Base-by-base conservation (phyloP, 2,888 invertebrate genomes). In the Neocrepidodera transversa region DNA sequence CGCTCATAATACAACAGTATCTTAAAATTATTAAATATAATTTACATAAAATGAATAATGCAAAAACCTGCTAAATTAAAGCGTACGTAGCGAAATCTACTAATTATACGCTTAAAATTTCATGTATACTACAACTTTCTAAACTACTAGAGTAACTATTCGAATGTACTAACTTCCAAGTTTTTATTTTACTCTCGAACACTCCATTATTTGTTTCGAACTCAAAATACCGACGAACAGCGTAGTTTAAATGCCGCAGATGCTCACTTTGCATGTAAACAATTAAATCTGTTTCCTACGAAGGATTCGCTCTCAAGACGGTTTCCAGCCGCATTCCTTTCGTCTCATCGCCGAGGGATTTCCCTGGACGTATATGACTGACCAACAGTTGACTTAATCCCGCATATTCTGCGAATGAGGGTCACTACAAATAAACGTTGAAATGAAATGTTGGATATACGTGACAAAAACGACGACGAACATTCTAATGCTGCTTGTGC, bases 241-340 rank as follows among this genome's bases (percentile, higher is more conserved):
- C 47, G 62, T 47, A 20, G 50, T 50, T 36, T 53, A 53, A 67
- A 70, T 72, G 58, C 71, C 69, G 47, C 68, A 69, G 62, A 72
- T 70, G 67, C 71, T 71, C 68, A 69, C 69, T 72, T 71, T 71
- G 71, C 70, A 71, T 71, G 57, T 71, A 68, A 72, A 76, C 74
- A 74, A 74, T 76, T 74, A 74, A 76, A 76, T 75, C 76, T 69
- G 71, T 70, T 74, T 66, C 65, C 65, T 76, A 72, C 73, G 71
- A 74, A 71, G 66, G 57, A 60, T 50, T 70, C 67, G 68, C 69
- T 68, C 69, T 70, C 69, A 70, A 71, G 71, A 71, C 66, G 67
- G 68, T 66, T 17, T 26, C 16, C 47, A 35, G 13, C 43, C 53
- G 14, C 43, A 53, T 53, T 53, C 40, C 50, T 50, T 23, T 14